Evolutionary conservation across 1,140 invertebrate species (phyloP), one percentile per base, ranked within the genome.

Genomic region (Papilio aristodemus): DNA sequence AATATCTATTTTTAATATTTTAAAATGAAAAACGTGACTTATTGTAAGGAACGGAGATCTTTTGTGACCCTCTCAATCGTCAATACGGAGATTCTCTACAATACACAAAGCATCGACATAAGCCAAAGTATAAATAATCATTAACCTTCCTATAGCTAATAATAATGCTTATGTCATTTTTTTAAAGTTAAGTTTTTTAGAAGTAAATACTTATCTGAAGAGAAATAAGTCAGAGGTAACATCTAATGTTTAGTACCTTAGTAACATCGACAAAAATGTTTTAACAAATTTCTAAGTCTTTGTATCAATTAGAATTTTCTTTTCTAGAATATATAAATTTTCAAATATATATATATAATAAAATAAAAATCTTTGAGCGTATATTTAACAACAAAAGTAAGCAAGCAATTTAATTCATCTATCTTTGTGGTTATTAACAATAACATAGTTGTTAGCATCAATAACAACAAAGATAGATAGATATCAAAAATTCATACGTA

Each of bases 21-120:
- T n/a, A 62, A 39, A 62, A 62, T 62, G 27, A 62, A 62, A 62
- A 38, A 62, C 59, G 59, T 62, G 59, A 62, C 59, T 62, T 32
- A 37, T 62, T 36, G 36, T 17, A 36, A 32, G 27, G 11, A 32
- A 36, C 22, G 57, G 22, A 58, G 27, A 36, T 27, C 13, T 58
- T 17, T 58, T 36, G 22, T 36, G 57, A 32, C 22, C 13, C 19
- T 22, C 46, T 25, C 46, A 4, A 10, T 11, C 22, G 10, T 17
- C 19, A 54, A 19, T 10, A 19, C 46, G 46, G 17, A 54, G n/a
- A 43, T 19, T 43, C 14, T n/a, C n/a, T n/a, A 4, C 14, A 17
- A n/a, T 14, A 1, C 41, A 14, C n/a, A 32, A 32, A 14, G 41
- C 14, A 10, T 22, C 46, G 11, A 50, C 19, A 9, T 9, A 39